phyloP scores from a whole-genome alignment of 1,140 invertebrate genomes.

The Ceratosolen solmsi region DNA sequence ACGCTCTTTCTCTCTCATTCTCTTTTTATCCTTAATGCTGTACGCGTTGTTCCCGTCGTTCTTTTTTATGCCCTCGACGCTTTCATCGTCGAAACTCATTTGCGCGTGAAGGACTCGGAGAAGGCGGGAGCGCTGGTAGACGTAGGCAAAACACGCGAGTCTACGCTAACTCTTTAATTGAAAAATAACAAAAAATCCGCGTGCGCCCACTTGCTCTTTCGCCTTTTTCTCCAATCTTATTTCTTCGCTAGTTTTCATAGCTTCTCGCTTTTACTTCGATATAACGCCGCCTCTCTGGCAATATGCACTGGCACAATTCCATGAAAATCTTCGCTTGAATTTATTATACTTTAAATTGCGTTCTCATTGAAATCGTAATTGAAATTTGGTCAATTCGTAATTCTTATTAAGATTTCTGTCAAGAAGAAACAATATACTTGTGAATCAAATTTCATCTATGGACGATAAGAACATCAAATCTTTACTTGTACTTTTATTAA shows the following conservation, averaged over 20 bases:
- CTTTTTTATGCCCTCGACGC: conserved; percentile 15
- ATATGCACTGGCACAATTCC: conserved; percentile 17
- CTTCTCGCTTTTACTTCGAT: conserved; percentile 18
- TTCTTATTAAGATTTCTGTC: not conserved
- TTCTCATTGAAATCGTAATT: conserved; percentile 24
- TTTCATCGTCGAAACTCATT: conserved; percentile 56
- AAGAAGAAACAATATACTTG: not conserved
- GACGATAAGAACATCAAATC: not conserved
- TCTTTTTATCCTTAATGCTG: not conserved
- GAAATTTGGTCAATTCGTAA: conserved; percentile 28
- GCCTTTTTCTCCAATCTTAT: conserved; percentile 12
- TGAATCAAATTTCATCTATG: not conserved
- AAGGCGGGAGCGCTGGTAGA: not conserved
- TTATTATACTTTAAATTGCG: conserved; percentile 6
- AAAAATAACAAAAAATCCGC: conserved; percentile 49
- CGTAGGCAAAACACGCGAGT: conserved; percentile 22
- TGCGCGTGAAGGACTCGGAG: conserved; percentile 46
- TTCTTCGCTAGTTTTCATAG: conserved; percentile 1
- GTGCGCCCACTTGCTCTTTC: conserved; percentile 4
- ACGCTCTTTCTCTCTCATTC: not conserved
- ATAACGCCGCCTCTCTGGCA: not conserved
- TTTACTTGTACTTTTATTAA: not conserved
- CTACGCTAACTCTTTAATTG: conserved; percentile 46
- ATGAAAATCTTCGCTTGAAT: conserved; percentile 29
- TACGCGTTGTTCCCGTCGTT: not conserved